phyloP scores from a whole-genome alignment of 2,113 vertebrate genomes.

The Suricata suricatta region DNA sequence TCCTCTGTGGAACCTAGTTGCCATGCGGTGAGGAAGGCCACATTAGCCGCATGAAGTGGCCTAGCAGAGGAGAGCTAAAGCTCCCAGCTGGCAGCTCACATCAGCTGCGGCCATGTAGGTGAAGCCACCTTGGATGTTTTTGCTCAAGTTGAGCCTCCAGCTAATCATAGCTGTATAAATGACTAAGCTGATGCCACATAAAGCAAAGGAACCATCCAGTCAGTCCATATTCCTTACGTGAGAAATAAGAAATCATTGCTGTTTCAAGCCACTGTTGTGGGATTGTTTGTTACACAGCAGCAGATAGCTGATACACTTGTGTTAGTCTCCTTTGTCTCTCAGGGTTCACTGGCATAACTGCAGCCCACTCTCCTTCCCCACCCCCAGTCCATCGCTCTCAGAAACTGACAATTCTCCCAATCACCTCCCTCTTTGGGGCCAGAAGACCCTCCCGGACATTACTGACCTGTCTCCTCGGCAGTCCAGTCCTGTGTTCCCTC shows the following conservation, averaged over 20 bases:
- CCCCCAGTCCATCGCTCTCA: not conserved
- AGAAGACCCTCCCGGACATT: not conserved
- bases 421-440: too few species aligned
- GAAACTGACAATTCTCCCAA: not conserved
- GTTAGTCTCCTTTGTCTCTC: not conserved
- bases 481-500: not conserved
- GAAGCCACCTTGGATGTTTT: not conserved
- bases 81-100: not conserved
- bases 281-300: not conserved
- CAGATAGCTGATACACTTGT: not conserved
- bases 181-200: not conserved
- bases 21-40: not conserved
- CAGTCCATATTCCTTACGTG: not conserved
- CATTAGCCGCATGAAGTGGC: not conserved
- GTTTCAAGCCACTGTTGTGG: not conserved
- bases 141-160: not conserved
- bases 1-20: not conserved
- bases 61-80: not conserved
- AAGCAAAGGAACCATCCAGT: not conserved
- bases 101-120: not conserved
- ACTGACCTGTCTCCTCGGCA: not conserved
- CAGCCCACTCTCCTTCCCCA: accelerated
- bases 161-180: not conserved
- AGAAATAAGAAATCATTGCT: not conserved
- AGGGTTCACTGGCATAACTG: not conserved